phyloP scores from a whole-genome alignment of 2,797 vertebrate genomes.

The Leuciscus waleckii region DNA sequence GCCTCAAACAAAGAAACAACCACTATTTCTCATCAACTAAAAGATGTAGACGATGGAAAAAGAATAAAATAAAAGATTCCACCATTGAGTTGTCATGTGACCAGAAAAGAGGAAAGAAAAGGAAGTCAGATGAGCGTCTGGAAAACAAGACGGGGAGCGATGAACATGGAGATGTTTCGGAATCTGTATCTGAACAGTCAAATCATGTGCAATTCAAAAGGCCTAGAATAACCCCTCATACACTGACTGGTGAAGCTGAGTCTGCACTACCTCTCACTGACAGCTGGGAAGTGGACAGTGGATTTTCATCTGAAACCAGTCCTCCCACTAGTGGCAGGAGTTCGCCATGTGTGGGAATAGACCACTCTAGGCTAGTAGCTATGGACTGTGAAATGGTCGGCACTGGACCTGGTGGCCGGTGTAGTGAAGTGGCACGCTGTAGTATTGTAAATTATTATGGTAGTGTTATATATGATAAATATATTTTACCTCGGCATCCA shows the following conservation, averaged over 20 bases:
- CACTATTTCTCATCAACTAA: constrained; percentile 3
- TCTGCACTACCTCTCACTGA: constrained; percentile 43
- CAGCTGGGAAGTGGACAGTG: constrained; percentile 77
- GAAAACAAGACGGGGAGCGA: not conserved
- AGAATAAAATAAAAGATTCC: not conserved
- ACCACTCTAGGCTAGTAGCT: constrained; percentile 77
- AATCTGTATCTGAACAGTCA: not conserved
- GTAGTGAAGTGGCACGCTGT: constrained; percentile 90
- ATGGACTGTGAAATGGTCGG: constrained; percentile 99
- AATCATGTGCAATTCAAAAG: constrained; percentile 35
- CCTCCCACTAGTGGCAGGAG: constrained; percentile 72
- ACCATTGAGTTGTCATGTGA: not conserved
- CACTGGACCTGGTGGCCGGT: constrained; percentile 84
- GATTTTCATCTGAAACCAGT: constrained; percentile 75
- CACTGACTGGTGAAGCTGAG: not conserved
- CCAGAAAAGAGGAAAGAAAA: constrained; percentile 32
- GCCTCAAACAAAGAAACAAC: constrained; percentile 12
- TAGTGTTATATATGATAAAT: constrained; percentile 89
- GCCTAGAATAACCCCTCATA: not conserved
- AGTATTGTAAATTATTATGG: constrained; percentile 89
- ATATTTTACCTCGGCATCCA: constrained; percentile 81
- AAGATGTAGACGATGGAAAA: not conserved
- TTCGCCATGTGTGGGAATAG: constrained; percentile 63
- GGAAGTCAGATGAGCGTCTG: constrained; percentile 34
- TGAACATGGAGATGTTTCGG: not conserved